A percentile compares a stretch with the other conserved stretches of the same genome.
Evolutionary conservation across 92 coral and sea anemone species (phyloP).

Genomic region (Scolanthus callimorphus): DNA sequence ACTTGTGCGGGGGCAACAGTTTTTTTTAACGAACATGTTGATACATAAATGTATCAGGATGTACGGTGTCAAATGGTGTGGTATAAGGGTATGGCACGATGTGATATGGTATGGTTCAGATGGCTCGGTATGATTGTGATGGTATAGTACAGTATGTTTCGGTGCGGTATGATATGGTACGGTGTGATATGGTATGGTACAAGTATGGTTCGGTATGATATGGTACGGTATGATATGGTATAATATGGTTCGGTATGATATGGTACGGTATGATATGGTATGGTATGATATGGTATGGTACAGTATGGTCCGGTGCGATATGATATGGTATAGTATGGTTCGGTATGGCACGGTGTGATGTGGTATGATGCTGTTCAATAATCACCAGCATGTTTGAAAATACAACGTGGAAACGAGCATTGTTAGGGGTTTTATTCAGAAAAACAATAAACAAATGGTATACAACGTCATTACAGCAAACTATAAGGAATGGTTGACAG

Average conservation of each 20-base stretch:
- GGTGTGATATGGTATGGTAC: neutral
- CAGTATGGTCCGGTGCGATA: neutral
- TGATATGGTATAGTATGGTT: neutral
- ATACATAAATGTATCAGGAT: no score
- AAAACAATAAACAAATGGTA: no score
- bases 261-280: neutral
- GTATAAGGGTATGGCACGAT: neutral
- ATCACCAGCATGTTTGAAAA: no score
- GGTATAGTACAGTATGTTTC: no score
- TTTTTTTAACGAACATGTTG: no score
- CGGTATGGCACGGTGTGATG: neutral
- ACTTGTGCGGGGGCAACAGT: no score
- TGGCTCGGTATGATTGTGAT: neutral
- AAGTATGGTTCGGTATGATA: neutral
- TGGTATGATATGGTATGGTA: neutral
- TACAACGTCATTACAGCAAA: no score
- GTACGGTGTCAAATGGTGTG: no score
- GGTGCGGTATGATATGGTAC: neutral
- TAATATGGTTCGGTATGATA: neutral
- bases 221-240: neutral
- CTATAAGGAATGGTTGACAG: no score
- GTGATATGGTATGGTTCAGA: neutral
- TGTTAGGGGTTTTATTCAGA: no score
- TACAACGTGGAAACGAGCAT: no score
- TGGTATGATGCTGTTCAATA: neutral